Conservation (phyloP, 2,888 invertebrate genomes). For the Crepidodera aurea region DNA sequence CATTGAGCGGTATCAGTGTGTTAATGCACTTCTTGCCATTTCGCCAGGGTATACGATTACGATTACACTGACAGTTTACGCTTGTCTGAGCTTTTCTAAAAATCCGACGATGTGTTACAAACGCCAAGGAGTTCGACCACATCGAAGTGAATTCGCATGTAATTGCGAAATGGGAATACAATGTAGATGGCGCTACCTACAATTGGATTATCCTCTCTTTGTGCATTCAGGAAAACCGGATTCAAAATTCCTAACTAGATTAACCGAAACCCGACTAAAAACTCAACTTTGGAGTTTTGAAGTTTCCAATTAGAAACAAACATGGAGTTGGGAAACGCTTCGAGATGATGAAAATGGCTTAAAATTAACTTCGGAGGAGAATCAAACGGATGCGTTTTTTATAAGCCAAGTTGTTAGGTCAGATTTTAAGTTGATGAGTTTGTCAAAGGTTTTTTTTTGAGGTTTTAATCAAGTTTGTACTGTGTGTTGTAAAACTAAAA, state of each 20-base stretch:
- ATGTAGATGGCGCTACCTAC: constrained; percentile 40
- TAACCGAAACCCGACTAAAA: constrained; percentile 19
- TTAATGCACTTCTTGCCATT: constrained; percentile 19
- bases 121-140: constrained; percentile 44
- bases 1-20: constrained; percentile 16
- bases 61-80: constrained; percentile 23
- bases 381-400: not conserved
- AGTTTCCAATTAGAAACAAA: constrained; percentile 31
- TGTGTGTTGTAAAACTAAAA: no score
- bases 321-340: constrained; percentile 18
- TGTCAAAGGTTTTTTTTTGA: no score
- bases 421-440: not conserved
- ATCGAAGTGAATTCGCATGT: constrained; percentile 51
- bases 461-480: no score
- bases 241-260: constrained; percentile 27
- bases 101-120: constrained; percentile 33
- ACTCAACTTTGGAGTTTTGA: constrained; percentile 24
- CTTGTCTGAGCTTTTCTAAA: constrained; percentile 26
- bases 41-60: constrained; percentile 10
- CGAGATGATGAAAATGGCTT: constrained; percentile 10
- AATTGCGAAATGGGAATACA: constrained; percentile 50
- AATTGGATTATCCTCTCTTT: constrained; percentile 41
- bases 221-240: constrained; percentile 14
- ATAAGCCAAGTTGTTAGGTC: not conserved
- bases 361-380: constrained; percentile 3